phyloP scores from a whole-genome alignment of 2,888 invertebrate species.

The Dichetophora obliterata region DNA sequence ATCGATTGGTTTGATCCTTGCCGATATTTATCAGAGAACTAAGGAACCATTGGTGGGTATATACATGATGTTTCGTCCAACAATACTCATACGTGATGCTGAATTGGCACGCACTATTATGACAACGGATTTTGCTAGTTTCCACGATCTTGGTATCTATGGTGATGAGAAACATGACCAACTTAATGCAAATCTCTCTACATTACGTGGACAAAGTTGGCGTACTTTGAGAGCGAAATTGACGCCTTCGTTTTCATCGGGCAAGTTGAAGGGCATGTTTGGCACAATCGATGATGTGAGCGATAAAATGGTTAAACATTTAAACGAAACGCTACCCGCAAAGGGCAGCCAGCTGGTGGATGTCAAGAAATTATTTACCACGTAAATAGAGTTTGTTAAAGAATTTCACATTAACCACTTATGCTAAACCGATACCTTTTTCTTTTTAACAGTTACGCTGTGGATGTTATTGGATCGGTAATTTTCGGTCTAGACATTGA shows the following conservation, averaged over 20 bases:
- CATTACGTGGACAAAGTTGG: slow-evolving; percentile 72
- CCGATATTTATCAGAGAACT: slow-evolving; percentile 72
- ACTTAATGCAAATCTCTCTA: slow-evolving; percentile 71
- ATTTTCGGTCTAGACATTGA: slow-evolving; percentile 67
- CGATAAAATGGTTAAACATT: slow-evolving; percentile 70
- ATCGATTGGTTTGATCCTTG: slow-evolving; percentile 75
- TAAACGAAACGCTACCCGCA: slow-evolving; percentile 60
- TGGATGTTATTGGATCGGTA: slow-evolving; percentile 67
- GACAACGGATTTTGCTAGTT: slow-evolving; percentile 75
- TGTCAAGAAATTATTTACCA: slow-evolving; percentile 64
- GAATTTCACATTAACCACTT: background rate
- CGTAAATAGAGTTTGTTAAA: slow-evolving; percentile 45
- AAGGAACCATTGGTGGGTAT: slow-evolving; percentile 71
- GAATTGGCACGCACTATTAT: slow-evolving; percentile 75
- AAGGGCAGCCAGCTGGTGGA: slow-evolving; percentile 69
- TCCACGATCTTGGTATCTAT: slow-evolving; percentile 77
- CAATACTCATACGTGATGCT: slow-evolving; percentile 75
- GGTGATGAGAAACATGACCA: slow-evolving; percentile 75
- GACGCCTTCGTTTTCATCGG: slow-evolving; percentile 77
- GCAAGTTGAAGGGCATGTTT: slow-evolving; percentile 78
- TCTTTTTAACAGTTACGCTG: slow-evolving; percentile 58
- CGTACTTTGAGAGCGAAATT: slow-evolving; percentile 75
- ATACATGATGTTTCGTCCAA: slow-evolving; percentile 75
- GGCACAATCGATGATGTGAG: slow-evolving; percentile 74
- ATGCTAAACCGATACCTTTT: background rate